Percentiles rank a stretch among this genome's conserved stretches.
phyloP scores from a whole-genome alignment of 2,888 invertebrate genomes.

The Acanthoscelides obtectus region DNA sequence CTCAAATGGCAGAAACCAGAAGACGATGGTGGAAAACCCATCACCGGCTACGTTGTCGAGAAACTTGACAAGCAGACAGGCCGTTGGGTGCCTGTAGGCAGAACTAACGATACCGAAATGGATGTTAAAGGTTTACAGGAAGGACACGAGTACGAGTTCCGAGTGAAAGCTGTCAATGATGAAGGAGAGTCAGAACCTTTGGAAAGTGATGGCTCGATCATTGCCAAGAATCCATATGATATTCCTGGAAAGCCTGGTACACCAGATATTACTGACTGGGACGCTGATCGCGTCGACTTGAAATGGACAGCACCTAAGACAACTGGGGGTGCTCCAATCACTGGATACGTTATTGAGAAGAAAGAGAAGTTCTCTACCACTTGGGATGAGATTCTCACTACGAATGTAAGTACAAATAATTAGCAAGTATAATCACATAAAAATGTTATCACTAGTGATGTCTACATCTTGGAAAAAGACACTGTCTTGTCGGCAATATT shows the following conservation, averaged over 20 bases:
- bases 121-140: constrained; percentile 86
- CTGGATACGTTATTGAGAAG: constrained; percentile 85
- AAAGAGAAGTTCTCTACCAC: constrained; percentile 72
- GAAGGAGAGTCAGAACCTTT: constrained; percentile 94
- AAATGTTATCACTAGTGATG: no score
- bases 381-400: constrained; percentile 78
- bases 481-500: no score
- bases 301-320: constrained; percentile 77
- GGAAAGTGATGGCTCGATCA: constrained; percentile 80
- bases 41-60: constrained; percentile 89
- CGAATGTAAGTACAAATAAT: constrained; percentile 55
- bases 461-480: no score
- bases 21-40: constrained; percentile 91
- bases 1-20: constrained; percentile 91
- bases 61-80: constrained; percentile 90
- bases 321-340: constrained; percentile 75
- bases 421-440: no score
- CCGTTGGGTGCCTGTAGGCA: constrained; percentile 90
- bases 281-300: constrained; percentile 81
- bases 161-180: constrained; percentile 90
- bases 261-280: constrained; percentile 85
- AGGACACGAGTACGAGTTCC: constrained; percentile 89
- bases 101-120: constrained; percentile 80
- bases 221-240: constrained; percentile 96
- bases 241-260: constrained; percentile 81